phyloP scores from a whole-genome alignment of 2,888 invertebrate species.

The Eupithecia subumbrata region DNA sequence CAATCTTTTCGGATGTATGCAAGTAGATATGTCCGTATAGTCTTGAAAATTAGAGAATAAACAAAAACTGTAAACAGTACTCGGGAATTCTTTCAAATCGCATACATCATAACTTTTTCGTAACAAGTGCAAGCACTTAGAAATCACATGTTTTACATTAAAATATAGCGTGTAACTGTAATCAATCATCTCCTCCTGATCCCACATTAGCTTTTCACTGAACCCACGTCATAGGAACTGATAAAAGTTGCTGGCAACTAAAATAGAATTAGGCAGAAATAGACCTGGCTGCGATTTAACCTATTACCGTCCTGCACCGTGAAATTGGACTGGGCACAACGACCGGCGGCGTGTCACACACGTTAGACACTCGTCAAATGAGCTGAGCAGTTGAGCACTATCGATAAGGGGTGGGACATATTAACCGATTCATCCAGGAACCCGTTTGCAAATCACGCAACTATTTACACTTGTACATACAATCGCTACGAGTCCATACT shows the following conservation, averaged over 20 bases:
- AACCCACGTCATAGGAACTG: constrained; percentile 10
- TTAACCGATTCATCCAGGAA: not conserved
- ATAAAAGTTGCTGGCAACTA: constrained; percentile 1
- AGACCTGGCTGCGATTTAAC: constrained; percentile 10
- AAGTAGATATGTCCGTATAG: not conserved
- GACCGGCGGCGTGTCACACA: not conserved
- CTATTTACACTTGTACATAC: not conserved
- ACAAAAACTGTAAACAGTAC: not conserved
- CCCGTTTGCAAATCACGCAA: not conserved
- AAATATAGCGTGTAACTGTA: not conserved
- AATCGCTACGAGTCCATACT: not conserved
- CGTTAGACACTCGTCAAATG: not conserved
- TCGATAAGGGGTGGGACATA: not conserved
- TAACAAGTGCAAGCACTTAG: not conserved
- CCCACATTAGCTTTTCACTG: not conserved
- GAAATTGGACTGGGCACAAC: constrained; percentile 23
- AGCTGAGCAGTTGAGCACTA: not conserved
- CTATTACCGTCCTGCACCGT: constrained; percentile 20
- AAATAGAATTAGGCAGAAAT: constrained; percentile 30
- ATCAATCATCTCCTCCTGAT: not conserved
- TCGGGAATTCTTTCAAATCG: not conserved
- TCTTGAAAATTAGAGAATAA: not conserved
- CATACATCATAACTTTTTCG: not conserved
- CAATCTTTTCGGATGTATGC: no score
- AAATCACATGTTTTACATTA: not conserved